Conservation (phyloP, 2,797 vertebrate species). For the Cheirogaleus major region DNA sequence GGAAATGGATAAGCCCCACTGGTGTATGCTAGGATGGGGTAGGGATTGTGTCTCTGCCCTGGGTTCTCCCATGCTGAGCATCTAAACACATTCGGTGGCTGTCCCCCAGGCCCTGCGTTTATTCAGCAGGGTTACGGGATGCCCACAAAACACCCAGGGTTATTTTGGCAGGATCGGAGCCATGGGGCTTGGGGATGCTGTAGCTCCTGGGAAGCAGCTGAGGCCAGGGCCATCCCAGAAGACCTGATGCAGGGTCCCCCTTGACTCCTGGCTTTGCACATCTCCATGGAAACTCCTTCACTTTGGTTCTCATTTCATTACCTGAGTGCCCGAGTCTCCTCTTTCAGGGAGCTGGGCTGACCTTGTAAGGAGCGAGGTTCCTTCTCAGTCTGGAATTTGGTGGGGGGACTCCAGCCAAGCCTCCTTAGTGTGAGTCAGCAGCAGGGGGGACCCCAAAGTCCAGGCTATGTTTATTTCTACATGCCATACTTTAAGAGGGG, state of each 20-base stretch:
- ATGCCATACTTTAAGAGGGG: neutral
- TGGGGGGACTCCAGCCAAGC: neutral
- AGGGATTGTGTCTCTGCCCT: no score
- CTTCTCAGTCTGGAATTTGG: neutral
- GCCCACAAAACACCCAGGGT: no score
- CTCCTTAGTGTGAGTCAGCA: neutral
- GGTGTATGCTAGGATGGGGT: no score
- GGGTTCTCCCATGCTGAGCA: neutral
- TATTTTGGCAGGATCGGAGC: neutral
- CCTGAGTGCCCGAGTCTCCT: neutral
- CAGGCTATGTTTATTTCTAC: neutral
- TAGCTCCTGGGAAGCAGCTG: neutral
- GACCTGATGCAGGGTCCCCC: neutral
- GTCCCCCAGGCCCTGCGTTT: accelerated
- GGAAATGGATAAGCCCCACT: neutral
- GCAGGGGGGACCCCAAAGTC: neutral
- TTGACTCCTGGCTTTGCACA: neutral
- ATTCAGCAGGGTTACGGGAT: neutral
- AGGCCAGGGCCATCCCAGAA: neutral
- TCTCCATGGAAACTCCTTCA: neutral
- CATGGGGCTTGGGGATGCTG: neutral
- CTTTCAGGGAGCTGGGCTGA: neutral
- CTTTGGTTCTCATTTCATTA: neutral
- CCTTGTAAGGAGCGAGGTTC: neutral
- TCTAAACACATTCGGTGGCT: neutral